phyloP scores from a whole-genome alignment of 2,797 vertebrate species.

The Galagoides demidoff region DNA sequence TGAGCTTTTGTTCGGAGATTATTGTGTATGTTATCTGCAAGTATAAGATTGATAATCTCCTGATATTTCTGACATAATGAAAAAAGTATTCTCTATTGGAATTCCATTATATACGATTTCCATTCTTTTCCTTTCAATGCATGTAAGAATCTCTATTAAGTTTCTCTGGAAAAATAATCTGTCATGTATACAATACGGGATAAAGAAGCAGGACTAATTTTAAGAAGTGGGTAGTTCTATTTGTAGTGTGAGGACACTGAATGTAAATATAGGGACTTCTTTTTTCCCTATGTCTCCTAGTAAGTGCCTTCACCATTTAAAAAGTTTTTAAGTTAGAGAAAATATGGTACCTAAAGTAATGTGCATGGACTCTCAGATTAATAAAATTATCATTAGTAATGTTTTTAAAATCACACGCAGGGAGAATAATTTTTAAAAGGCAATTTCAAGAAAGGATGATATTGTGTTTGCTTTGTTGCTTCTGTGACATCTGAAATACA shows the following conservation, averaged over 20 bases:
- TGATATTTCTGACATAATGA: conserved; percentile 7
- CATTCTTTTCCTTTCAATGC: not conserved
- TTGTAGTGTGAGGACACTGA: not conserved
- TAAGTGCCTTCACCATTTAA: not conserved
- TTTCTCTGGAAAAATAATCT: not conserved
- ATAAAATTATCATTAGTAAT: not conserved
- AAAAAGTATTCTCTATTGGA: not conserved
- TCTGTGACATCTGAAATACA: not conserved
- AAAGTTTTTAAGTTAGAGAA: conserved; percentile 21
- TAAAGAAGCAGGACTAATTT: not conserved
- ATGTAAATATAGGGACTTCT: not conserved
- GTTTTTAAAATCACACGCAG: not conserved
- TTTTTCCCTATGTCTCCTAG: not conserved
- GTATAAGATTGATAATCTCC: not conserved
- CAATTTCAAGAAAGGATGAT: not conserved
- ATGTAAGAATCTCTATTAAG: not conserved
- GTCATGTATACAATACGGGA: not conserved
- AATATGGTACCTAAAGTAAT: not conserved
- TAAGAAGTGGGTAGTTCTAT: not conserved
- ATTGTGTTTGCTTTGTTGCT: not conserved
- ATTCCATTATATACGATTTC: not conserved
- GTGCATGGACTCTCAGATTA: not conserved
- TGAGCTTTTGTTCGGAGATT: not conserved
- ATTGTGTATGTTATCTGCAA: not conserved
- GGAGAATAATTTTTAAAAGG: not conserved